phyloP scores from a whole-genome alignment of 92 coral and sea anemone genomes.

The Palythoa grandis region DNA sequence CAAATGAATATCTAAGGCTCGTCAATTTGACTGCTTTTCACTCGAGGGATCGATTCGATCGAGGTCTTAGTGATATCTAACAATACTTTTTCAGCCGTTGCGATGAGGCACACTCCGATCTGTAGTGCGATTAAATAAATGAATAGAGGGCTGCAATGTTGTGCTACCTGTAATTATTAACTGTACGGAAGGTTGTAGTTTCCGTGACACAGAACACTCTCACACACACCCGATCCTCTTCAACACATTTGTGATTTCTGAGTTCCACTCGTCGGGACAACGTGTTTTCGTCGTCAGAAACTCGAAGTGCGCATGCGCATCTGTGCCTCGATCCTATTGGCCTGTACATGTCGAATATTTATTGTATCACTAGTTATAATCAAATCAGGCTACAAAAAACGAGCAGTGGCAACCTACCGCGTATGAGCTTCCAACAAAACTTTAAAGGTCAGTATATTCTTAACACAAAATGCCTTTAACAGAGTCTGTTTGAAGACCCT shows the following conservation, averaged over 20 bases:
- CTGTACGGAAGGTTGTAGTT: neutral
- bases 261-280: constrained; percentile 31
- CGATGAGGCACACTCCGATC: neutral
- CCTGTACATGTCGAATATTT: no score
- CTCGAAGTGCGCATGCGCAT: constrained; percentile 25
- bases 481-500: no score
- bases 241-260: neutral
- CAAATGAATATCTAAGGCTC: constrained; percentile 1
- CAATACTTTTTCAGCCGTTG: neutral
- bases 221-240: neutral
- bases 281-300: constrained; percentile 47
- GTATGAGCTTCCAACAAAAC: no score
- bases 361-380: no score
- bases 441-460: no score
- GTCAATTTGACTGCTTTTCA: constrained; percentile 11
- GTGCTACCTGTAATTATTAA: neutral
- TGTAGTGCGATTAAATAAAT: neutral
- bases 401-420: no score
- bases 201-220: constrained; percentile 25
- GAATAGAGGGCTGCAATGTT: neutral
- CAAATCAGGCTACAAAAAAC: no score
- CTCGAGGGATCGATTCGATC: neutral
- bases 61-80: neutral
- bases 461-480: no score
- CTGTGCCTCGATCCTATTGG: constrained; percentile 11